Conservation (phyloP, 2,113 vertebrate species). For the Nibea albiflora region DNA sequence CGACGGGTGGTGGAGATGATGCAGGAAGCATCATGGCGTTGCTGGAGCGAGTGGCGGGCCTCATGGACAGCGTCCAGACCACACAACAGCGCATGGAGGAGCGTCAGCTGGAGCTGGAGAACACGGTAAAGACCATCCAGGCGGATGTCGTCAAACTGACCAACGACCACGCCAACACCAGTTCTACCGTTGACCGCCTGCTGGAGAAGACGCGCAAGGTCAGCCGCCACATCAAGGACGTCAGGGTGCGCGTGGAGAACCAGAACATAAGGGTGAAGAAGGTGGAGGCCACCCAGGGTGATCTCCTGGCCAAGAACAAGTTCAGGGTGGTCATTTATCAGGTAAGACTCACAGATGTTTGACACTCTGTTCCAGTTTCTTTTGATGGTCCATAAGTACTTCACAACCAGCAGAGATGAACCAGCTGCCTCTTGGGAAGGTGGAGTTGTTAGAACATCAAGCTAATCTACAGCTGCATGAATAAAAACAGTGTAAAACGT, state of each 20-base stretch:
- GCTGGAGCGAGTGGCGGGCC: conserved; percentile 93
- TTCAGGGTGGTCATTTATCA: conserved; percentile 98
- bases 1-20: conserved; percentile 81
- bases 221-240: conserved; percentile 93
- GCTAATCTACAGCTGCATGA: background rate
- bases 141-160: conserved; percentile 92
- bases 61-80: conserved; percentile 92
- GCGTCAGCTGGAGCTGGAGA: conserved; percentile 92
- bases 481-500: background rate
- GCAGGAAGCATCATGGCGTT: conserved; percentile 91
- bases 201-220: conserved; percentile 96
- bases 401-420: background rate
- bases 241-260: conserved; percentile 92
- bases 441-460: background rate
- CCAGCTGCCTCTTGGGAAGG: background rate
- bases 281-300: conserved; percentile 93
- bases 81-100: conserved; percentile 97
- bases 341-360: conserved; percentile 80
- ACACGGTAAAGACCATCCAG: conserved; percentile 92
- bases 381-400: background rate
- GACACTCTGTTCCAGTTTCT: background rate
- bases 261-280: conserved; percentile 90
- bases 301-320: conserved; percentile 96
- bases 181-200: conserved; percentile 88
- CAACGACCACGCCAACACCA: conserved; percentile 88